Evolutionary conservation across 2,797 vertebrate species (phyloP), one percentile per base, ranked within the genome.

Genomic region (Petrocephalus schoutedeni): DNA sequence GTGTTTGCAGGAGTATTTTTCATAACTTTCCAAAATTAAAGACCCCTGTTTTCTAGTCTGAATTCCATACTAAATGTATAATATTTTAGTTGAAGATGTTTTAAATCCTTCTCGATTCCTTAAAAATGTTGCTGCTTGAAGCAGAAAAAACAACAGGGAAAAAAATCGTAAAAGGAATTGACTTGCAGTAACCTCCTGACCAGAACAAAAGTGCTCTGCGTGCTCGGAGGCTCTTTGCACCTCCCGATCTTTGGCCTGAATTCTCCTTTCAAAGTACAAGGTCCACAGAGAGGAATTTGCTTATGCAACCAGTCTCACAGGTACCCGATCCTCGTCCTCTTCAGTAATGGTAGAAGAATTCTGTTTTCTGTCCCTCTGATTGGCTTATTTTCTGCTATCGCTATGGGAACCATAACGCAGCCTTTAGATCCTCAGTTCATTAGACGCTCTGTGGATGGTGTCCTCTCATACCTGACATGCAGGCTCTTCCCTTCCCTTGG

Each of bases 401-500:
- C 32, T 51, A 57, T 85, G 49, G 51, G 51, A 71, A 88, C 59
- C 16, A 56, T 54, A 45, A 28, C 49, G 41, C 57, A 45, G 21
- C 59, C 28, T 57, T 85, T 12, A 74, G 41, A 23, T 85, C 51
- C n/a, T 56, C n/a, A 4, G n/a, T n/a, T 28, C 85, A n/a, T 61
- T 86, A 10, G 57, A 49, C 19, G n/a, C 32, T 36, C 19, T 49
- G 36, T 57, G 57, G n/a, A 57, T 54, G 67, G 16, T 77, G 74
- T 56, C 71, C 53, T 19, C 57, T 80, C 53, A 87, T 57, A 32
- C 58, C 57, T 86, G 51, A 86, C 16, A 41, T 64, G 58, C 36
- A 19, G 28, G 32, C 36, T 59, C 41, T 45, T 19, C 9, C 41
- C 57, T 86, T 54, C 19, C 19, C 92, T 92, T 90, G 93, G 95